These are phyloP conservation scores for Gopherus flavomarginatus DNA, from an alignment of 2,113 vertebrate species.

Conservation along the genomic window DNA sequence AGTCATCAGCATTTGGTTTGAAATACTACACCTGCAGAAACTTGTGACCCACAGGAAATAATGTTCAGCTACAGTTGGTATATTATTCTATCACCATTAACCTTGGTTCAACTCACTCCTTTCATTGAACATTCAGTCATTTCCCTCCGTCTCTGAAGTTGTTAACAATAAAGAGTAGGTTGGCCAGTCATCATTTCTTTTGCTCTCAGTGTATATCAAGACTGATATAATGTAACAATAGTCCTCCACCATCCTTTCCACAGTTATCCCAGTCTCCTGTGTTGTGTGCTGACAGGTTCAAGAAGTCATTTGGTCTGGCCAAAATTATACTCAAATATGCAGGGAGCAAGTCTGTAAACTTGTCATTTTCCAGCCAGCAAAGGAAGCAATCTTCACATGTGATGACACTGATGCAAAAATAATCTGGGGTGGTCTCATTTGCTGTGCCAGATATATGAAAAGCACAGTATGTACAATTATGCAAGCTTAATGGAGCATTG, in stretches of 20 bases:
- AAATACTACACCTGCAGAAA: constrained; percentile 22
- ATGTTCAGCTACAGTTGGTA: not conserved
- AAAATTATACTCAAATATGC: not conserved
- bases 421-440: not conserved
- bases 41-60: not conserved
- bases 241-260: not conserved
- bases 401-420: not conserved
- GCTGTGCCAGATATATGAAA: not conserved
- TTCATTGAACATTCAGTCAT: not conserved
- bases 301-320: not conserved
- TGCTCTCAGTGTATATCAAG: not conserved
- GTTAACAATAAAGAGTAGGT: too few relatives aligned
- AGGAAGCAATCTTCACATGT: not conserved
- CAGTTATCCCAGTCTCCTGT: not conserved
- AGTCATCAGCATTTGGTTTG: not conserved
- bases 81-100: not conserved
- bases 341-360: not conserved
- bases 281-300: not conserved
- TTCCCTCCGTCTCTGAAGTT: not conserved
- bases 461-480: not conserved
- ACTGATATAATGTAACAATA: not conserved
- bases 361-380: not conserved
- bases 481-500: not conserved
- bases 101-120: not conserved
- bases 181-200: not conserved